Conservation (phyloP, 2,797 vertebrate genomes). For the Anguilla obscura region DNA sequence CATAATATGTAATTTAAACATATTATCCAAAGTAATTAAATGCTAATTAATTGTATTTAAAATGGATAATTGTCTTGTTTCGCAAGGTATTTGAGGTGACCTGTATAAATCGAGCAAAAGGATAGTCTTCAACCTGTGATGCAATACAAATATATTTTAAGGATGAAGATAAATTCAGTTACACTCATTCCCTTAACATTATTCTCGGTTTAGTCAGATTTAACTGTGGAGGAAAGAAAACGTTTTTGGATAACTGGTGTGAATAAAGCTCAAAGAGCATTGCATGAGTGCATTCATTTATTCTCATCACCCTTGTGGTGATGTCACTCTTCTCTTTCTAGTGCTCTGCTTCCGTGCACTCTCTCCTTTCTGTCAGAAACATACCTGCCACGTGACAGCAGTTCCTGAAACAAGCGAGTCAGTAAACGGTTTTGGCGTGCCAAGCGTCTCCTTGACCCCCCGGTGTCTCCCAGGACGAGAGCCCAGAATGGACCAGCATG, state of each 20-base stretch:
- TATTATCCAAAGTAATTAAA: neutral
- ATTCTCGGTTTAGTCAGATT: neutral
- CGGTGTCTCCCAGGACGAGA: neutral
- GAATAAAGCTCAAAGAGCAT: neutral
- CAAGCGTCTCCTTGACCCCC: neutral
- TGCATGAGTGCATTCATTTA: neutral
- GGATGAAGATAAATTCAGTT: neutral
- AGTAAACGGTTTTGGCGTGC: neutral
- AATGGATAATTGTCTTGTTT: neutral
- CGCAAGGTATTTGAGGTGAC: neutral
- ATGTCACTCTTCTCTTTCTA: neutral
- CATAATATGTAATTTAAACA: neutral
- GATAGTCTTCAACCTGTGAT: neutral
- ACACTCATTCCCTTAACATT: neutral
- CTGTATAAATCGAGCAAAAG: neutral
- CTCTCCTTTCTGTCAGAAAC: slow-evolving; percentile 6
- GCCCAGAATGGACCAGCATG: neutral
- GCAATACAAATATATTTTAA: neutral
- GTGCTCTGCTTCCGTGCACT: neutral
- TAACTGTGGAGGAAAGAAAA: neutral
- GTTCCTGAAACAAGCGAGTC: neutral
- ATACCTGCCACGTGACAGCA: neutral
- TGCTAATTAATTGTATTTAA: neutral
- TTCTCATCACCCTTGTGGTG: neutral
- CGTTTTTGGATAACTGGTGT: neutral